Percentiles rank a stretch among this genome's conserved stretches.
Conservation (phyloP, 2,113 vertebrate species). For the Anas platyrhynchos region DNA sequence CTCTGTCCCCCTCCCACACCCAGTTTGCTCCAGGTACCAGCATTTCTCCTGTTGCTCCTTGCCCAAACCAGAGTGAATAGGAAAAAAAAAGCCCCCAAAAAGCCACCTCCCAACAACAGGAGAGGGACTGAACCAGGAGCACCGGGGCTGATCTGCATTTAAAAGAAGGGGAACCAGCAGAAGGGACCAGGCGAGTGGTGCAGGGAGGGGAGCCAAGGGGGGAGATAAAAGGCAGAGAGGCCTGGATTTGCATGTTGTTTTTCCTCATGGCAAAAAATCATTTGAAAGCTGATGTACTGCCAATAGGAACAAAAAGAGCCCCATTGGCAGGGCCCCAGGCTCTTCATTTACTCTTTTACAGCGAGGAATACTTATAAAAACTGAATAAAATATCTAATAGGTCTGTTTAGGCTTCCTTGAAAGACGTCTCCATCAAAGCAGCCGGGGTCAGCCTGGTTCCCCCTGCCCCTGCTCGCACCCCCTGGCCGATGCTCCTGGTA, state of each 20-base stretch:
- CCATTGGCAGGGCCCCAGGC: constrained; percentile 42
- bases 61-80: rapidly evolving
- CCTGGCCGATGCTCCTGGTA: neutral
- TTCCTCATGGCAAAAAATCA: constrained; percentile 26
- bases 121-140: neutral
- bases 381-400: constrained; percentile 16
- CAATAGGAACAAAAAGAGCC: constrained; percentile 34
- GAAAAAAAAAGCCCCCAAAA: neutral
- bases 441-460: neutral
- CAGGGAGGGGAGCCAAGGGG: neutral
- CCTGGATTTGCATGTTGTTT: constrained; percentile 6
- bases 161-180: neutral
- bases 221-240: constrained; percentile 20
- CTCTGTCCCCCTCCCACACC: rapidly evolving
- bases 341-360: constrained; percentile 21
- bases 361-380: neutral
- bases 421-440: constrained; percentile 25
- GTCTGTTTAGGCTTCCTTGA: neutral
- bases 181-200: neutral
- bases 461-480: neutral
- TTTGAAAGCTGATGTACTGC: constrained; percentile 51
- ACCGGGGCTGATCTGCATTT: constrained; percentile 21
- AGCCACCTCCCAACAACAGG: neutral
- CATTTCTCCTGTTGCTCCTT: neutral
- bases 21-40: neutral